A percentile compares a stretch with the other conserved stretches of the same genome.
Conservation (phyloP, 2,888 invertebrate genomes). For the Monopis laevigella region DNA sequence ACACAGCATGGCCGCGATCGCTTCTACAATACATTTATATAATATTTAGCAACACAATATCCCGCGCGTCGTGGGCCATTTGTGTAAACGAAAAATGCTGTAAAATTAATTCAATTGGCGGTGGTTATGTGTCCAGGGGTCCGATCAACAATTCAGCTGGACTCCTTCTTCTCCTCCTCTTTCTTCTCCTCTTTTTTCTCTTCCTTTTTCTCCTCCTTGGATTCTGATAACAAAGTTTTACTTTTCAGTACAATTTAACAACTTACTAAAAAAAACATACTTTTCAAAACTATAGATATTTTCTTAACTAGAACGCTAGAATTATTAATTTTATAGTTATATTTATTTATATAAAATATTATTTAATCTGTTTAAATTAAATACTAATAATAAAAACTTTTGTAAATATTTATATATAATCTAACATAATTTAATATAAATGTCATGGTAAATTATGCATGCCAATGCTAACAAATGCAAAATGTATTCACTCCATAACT, state of each 20-base stretch:
- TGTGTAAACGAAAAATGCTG: conserved; percentile 15
- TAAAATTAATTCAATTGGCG: conserved; percentile 63
- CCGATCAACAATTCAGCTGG: conserved; percentile 69
- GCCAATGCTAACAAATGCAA: too few species aligned
- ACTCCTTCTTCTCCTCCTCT: conserved; percentile 76
- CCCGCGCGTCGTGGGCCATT: conserved; percentile 6
- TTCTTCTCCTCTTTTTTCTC: conserved; percentile 69
- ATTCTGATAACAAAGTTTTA: conserved; percentile 47
- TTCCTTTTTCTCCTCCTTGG: conserved; percentile 68
- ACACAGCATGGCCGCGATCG: too few species aligned
- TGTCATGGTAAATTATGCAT: too few species aligned
- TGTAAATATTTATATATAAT: too few species aligned
- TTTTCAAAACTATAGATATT: neutral
- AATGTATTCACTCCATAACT: too few species aligned
- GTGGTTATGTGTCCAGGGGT: conserved; percentile 61
- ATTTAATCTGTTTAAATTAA: too few species aligned
- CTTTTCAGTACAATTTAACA: neutral
- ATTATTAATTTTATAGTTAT: neutral
- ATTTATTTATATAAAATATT: too few species aligned
- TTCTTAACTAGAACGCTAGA: neutral
- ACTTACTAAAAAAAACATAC: neutral
- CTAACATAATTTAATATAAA: too few species aligned
- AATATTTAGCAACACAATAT: too few species aligned
- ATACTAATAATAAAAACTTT: too few species aligned
- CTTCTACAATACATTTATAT: too few species aligned